Percentiles rank a stretch among this genome's conserved stretches.
Conservation (phyloP, 1,140 invertebrate genomes). For the Melipona quadrifasciata region DNA sequence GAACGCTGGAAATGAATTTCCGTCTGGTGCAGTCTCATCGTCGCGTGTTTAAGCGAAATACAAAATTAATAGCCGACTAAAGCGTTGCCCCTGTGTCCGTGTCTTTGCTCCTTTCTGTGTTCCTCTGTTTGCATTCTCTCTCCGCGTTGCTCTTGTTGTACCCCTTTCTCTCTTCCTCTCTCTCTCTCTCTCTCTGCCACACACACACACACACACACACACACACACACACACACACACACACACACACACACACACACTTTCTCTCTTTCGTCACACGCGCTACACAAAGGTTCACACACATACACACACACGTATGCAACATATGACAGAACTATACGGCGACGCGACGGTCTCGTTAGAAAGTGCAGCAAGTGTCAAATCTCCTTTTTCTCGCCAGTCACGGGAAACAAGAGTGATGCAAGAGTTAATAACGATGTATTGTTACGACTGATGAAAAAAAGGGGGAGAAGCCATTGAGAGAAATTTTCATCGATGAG, state of each 20-base stretch:
- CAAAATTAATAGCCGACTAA: constrained; percentile 66
- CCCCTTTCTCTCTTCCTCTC: not conserved
- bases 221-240: not conserved
- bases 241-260: not conserved
- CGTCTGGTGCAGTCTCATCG: constrained; percentile 63
- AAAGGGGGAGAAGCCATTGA: not conserved
- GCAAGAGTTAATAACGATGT: constrained; percentile 21
- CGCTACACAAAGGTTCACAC: not conserved
- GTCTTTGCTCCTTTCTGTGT: constrained; percentile 18
- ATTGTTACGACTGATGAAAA: not conserved
- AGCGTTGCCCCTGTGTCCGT: constrained; percentile 22
- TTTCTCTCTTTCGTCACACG: not conserved
- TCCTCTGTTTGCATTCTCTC: constrained; percentile 11
- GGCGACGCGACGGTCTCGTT: constrained; percentile 8
- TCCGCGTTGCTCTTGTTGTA: not conserved
- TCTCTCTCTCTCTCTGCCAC: too few relatives aligned
- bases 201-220: not conserved
- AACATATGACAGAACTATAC: constrained; percentile 24
- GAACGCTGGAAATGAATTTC: constrained; percentile 64
- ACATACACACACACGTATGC: not conserved
- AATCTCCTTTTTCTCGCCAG: not conserved
- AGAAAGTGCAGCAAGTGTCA: constrained; percentile 24
- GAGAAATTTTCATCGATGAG: constrained; percentile 16
- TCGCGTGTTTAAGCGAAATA: constrained; percentile 66
- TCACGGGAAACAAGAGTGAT: not conserved